These are phyloP conservation scores for Odocoileus hemionus DNA, from an alignment of 2,113 vertebrate species.

Conservation along the genomic window DNA sequence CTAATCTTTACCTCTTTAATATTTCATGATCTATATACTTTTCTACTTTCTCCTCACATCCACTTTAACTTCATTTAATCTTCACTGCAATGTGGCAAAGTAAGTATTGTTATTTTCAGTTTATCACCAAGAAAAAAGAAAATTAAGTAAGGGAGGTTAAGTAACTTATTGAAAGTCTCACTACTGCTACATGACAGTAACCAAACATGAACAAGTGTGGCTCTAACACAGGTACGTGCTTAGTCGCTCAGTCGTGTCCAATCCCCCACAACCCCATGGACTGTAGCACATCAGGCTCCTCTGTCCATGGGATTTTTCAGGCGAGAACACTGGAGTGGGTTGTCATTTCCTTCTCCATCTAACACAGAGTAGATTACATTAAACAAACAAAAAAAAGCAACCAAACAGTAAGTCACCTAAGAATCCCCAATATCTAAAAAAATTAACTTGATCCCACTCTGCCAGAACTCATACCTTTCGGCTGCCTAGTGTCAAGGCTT, in stretches of 20 bases:
- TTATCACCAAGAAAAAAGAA: background rate
- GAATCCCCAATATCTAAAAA: background rate
- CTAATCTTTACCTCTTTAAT: background rate
- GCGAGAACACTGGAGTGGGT: background rate
- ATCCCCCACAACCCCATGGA: background rate
- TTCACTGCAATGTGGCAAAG: background rate
- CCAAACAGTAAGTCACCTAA: background rate
- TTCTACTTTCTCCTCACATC: background rate
- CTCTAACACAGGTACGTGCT: background rate
- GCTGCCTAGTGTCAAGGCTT: background rate
- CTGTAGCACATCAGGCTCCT: background rate
- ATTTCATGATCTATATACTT: background rate
- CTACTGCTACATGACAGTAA: background rate
- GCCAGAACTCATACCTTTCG: background rate
- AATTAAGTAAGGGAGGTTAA: background rate
- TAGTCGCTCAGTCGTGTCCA: rapidly evolving
- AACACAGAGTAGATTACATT: background rate
- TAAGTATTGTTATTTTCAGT: background rate
- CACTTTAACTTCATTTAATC: background rate
- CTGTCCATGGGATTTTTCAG: background rate
- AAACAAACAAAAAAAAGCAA: background rate
- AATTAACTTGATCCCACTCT: background rate
- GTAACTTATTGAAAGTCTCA: background rate
- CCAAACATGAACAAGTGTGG: background rate
- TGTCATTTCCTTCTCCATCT: background rate